Conservation (phyloP, 2,888 invertebrate species). For the Glomeris marginata region DNA sequence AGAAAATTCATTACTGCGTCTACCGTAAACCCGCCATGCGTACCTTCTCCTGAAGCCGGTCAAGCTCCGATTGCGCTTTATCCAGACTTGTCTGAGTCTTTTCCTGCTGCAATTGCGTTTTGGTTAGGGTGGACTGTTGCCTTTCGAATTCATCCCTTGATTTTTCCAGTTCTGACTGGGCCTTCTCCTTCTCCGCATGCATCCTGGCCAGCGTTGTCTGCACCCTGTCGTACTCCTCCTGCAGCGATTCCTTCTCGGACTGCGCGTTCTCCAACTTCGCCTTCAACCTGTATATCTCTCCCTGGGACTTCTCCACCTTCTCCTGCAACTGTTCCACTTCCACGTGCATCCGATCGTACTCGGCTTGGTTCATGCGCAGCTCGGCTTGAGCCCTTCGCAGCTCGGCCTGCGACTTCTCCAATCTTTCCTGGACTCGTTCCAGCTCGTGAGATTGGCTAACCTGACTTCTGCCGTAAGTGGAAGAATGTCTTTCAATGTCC, state of each 20-base stretch:
- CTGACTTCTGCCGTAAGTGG: constrained; percentile 47
- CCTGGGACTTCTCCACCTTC: constrained; percentile 85
- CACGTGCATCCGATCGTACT: constrained; percentile 68
- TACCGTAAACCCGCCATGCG: too few species aligned
- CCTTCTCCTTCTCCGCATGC: constrained; percentile 76
- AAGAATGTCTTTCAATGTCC: constrained; percentile 68
- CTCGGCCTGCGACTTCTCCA: constrained; percentile 71
- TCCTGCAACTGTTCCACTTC: constrained; percentile 66
- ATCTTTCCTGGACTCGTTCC: constrained; percentile 55
- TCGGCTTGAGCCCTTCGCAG: constrained; percentile 77
- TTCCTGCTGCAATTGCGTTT: constrained; percentile 80
- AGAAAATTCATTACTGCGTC: too few species aligned
- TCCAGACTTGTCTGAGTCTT: constrained; percentile 77
- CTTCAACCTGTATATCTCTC: constrained; percentile 84
- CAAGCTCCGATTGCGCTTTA: constrained; percentile 76
- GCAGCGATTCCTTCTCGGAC: constrained; percentile 80
- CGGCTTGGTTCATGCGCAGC: constrained; percentile 76
- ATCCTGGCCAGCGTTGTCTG: constrained; percentile 68
- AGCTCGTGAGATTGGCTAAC: constrained; percentile 62
- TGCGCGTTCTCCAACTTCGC: constrained; percentile 89
- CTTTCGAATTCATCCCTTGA: constrained; percentile 25
- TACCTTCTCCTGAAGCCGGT: constrained; percentile 66
- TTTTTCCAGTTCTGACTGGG: constrained; percentile 29
- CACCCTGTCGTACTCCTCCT: constrained; percentile 78
- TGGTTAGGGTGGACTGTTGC: constrained; percentile 64